These are phyloP conservation scores for Rotaria sp. DNA, from an alignment of 2,888 invertebrate species.

Conservation along the genomic window DNA sequence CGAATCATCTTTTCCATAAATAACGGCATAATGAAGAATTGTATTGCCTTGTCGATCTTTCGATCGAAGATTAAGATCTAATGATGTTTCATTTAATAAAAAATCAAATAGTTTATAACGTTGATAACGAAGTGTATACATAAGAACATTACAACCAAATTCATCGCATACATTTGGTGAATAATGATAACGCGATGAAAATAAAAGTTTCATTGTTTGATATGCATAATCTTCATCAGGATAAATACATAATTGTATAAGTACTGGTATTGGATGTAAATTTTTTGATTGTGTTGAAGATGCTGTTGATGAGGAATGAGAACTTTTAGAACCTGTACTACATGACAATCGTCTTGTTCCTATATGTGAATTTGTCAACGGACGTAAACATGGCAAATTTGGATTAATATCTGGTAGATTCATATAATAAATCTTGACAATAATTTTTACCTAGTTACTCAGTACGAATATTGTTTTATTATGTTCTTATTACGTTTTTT, in stretches of 20 bases:
- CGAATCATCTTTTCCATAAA: neutral
- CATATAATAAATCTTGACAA: neutral
- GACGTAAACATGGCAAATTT: neutral
- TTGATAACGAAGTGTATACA: constrained; percentile 13
- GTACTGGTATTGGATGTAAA: neutral
- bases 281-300: neutral
- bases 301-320: neutral
- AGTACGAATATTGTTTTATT: too few species aligned
- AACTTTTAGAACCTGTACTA: neutral
- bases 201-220: neutral
- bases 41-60: constrained; percentile 15
- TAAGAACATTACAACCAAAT: constrained; percentile 20
- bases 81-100: neutral
- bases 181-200: neutral
- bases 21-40: neutral
- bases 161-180: neutral
- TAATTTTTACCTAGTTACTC: too few species aligned
- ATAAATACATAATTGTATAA: neutral
- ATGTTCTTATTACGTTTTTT: neutral
- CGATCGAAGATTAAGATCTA: neutral
- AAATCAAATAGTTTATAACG: neutral
- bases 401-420: neutral
- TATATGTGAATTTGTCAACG: neutral
- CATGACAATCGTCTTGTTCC: neutral
- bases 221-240: neutral